Base-by-base conservation (phyloP, 1,140 invertebrate genomes). In the Amphibalanus amphitrite region DNA sequence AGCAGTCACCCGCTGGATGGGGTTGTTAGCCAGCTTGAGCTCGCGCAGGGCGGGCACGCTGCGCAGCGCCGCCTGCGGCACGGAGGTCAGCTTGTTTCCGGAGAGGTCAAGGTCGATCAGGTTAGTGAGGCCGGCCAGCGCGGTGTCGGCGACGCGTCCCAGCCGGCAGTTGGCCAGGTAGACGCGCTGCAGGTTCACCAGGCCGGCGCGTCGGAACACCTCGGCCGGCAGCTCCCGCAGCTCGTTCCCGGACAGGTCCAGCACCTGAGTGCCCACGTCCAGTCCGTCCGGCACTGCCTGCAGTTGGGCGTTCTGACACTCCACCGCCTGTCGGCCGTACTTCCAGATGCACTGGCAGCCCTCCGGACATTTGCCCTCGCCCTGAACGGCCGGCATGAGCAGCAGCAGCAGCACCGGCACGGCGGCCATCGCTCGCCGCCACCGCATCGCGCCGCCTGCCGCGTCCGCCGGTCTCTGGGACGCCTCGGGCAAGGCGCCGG, bases 341-440 rank as follows among this genome's bases (percentile, higher is more conserved):
- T 93, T 92, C 93, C 93, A 95, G 80, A 93, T 94, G 82, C 92
- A 95, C 73, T 85, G 84, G 80, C 92, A 95, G 75, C 89, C 86
- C 29, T 85, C 85, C 0, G 91, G 91, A 78, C 92, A 94, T 23
- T 59, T 13, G 47, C 15, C 33, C 47, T 64, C 74, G 59, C 72
- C 69, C 26, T 64, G 69, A 10, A 72, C 70, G 23, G 70, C 72
- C 28, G 70, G 70, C 65, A 72, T 64, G 69, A 59, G 47, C 47
- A 59, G 13, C 13, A 59, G 13, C 47, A 59, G 47, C 47, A 23
- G 13, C 47, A 20, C 47, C 47, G 1, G 47, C 6, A 20, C 17
- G 47, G 47, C 47, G 47, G 10, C 6, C 47, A 59, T 8, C 47
- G 47, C 47, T 1, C 47, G 3, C 47, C 47, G 17, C 47, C 47